Percentiles rank a stretch among this genome's conserved stretches.
phyloP scores from a whole-genome alignment of 2,113 vertebrate species.

The Eclectus roratus region DNA sequence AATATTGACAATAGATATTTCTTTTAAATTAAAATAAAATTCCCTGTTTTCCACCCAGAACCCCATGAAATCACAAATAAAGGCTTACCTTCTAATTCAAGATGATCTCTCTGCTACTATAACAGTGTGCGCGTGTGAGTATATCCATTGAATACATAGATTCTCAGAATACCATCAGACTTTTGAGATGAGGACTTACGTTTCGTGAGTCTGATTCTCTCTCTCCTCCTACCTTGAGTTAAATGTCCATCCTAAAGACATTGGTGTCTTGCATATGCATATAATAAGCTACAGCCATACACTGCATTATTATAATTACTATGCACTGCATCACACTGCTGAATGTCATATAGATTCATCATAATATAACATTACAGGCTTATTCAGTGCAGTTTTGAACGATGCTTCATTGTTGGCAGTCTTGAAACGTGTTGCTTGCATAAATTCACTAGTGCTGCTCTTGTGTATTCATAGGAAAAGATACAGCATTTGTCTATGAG shows the following conservation, averaged over 20 bases:
- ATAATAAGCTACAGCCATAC: slow-evolving; percentile 15
- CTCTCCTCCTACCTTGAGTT: slow-evolving; percentile 19
- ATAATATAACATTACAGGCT: slow-evolving; percentile 39
- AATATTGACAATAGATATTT: neutral
- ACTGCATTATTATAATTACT: slow-evolving; percentile 14
- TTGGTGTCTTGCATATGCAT: slow-evolving; percentile 33
- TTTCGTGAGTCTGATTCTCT: slow-evolving; percentile 18
- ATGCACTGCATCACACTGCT: slow-evolving; percentile 12
- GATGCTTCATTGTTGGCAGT: slow-evolving; percentile 48
- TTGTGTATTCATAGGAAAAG: slow-evolving; percentile 18
- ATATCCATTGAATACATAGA: neutral
- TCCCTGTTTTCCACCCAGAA: fast-evolving
- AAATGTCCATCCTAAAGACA: slow-evolving; percentile 37
- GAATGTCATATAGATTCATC: slow-evolving; percentile 48
- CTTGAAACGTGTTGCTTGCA: slow-evolving; percentile 48
- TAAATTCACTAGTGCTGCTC: slow-evolving; percentile 45
- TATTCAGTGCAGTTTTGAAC: slow-evolving; percentile 34
- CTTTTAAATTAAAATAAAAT: neutral
- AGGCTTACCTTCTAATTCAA: neutral
- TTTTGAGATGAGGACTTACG: slow-evolving; percentile 66
- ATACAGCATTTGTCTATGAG: neutral
- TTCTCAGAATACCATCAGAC: slow-evolving; percentile 59
- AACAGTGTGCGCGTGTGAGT: neutral
- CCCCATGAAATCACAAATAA: neutral
- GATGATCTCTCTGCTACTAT: slow-evolving; percentile 7